Evolutionary conservation across 2,888 invertebrate genomes (phyloP).

Genomic region (Sinopyrophorus schimmeli): DNA sequence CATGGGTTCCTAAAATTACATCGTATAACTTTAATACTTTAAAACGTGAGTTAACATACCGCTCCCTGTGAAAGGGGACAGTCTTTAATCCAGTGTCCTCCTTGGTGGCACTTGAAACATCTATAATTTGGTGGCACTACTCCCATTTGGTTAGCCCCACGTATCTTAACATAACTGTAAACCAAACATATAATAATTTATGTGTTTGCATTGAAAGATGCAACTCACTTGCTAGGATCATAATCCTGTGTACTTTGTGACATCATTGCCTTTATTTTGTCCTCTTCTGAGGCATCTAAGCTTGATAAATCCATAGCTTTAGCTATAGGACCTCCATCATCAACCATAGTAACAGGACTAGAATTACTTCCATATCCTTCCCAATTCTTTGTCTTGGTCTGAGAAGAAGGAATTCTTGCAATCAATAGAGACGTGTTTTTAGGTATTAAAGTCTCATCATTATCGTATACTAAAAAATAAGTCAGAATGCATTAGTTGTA

Average conservation of each 20-base stretch:
- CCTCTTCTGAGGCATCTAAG: slow-evolving; percentile 93
- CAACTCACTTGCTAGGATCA: slow-evolving; percentile 91
- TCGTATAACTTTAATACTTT: background rate
- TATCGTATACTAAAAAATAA: slow-evolving; percentile 76
- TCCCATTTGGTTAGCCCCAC: slow-evolving; percentile 86
- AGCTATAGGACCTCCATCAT: slow-evolving; percentile 58
- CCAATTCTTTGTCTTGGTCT: slow-evolving; percentile 71
- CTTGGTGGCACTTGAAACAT: slow-evolving; percentile 92
- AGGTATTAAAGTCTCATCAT: slow-evolving; percentile 89
- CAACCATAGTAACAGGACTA: slow-evolving; percentile 50
- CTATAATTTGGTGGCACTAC: slow-evolving; percentile 89
- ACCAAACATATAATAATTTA: background rate
- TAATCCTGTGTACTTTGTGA: slow-evolving; percentile 95
- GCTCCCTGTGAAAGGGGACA: slow-evolving; percentile 75
- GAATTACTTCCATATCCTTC: slow-evolving; percentile 62
- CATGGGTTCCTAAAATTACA: slow-evolving; percentile 59
- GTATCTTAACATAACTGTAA: slow-evolving; percentile 82
- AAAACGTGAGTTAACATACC: slow-evolving; percentile 48
- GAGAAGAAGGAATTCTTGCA: slow-evolving; percentile 84
- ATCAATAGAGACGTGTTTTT: slow-evolving; percentile 97
- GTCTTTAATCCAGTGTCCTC: slow-evolving; percentile 97
- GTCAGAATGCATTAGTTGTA: background rate
- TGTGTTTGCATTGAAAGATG: background rate
- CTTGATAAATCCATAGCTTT: slow-evolving; percentile 82
- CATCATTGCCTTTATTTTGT: slow-evolving; percentile 98